phyloP scores from a whole-genome alignment of 2,797 vertebrate species.

The Orestias chungarensis region DNA sequence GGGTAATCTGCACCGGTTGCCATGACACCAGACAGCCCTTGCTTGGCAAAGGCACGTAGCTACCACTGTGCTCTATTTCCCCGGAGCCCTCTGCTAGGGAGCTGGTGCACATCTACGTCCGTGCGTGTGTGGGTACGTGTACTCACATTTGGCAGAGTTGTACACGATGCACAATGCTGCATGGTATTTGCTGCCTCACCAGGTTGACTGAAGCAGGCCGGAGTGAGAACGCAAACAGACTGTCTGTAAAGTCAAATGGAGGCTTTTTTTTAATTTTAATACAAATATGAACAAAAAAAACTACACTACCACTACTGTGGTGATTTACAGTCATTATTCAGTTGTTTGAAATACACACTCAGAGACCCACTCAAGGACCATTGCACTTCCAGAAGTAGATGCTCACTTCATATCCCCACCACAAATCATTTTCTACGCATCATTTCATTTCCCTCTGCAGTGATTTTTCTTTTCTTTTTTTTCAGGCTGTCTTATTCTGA shows the following conservation, averaged over 20 bases:
- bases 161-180: slow-evolving; percentile 46
- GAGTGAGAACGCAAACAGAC: slow-evolving; percentile 14
- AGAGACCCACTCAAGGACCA: slow-evolving; percentile 8
- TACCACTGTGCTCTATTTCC: slow-evolving; percentile 86
- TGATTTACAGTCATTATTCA: neutral
- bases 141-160: slow-evolving; percentile 53
- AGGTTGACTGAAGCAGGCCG: neutral
- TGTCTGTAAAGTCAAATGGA: slow-evolving; percentile 11
- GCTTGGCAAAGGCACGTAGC: slow-evolving; percentile 88
- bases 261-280: slow-evolving; percentile 12
- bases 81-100: slow-evolving; percentile 71
- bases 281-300: slow-evolving; percentile 19
- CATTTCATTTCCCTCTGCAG: slow-evolving; percentile 18
- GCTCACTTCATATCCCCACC: slow-evolving; percentile 6
- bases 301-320: neutral
- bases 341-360: neutral
- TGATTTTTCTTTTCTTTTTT: slow-evolving; percentile 47
- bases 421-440: slow-evolving; percentile 35
- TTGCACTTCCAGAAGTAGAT: slow-evolving; percentile 5
- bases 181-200: slow-evolving; percentile 29
- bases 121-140: slow-evolving; percentile 50
- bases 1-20: slow-evolving; percentile 90
- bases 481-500: neutral
- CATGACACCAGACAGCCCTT: slow-evolving; percentile 93
- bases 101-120: slow-evolving; percentile 52